Evolutionary conservation across 2,113 vertebrate genomes (phyloP).

Genomic region (Rhea americana): DNA sequence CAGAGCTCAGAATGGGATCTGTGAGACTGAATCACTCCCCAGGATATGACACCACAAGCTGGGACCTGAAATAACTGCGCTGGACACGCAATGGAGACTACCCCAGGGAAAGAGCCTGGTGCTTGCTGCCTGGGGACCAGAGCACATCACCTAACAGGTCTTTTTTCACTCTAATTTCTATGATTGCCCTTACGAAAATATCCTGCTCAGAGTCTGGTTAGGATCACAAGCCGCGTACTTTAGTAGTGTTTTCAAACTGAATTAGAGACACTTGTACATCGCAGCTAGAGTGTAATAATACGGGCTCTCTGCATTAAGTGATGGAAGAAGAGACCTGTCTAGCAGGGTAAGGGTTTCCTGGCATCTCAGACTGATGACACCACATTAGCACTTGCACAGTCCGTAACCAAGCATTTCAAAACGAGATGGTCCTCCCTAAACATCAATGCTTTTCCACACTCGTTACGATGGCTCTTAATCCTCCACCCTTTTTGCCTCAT

Average conservation of each 20-base stretch:
- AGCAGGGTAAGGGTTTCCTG: neutral
- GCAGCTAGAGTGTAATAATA: neutral
- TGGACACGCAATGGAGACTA: neutral
- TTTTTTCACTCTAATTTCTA: neutral
- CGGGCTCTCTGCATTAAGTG: neutral
- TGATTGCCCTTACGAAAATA: neutral
- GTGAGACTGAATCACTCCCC: neutral
- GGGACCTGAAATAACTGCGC: neutral
- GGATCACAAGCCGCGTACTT: neutral
- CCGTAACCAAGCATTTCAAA: neutral
- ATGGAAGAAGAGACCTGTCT: neutral
- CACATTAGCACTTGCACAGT: neutral
- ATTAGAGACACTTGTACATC: neutral
- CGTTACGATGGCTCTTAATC: neutral
- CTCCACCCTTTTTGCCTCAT: neutral
- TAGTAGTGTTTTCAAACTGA: neutral
- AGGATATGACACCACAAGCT: neutral
- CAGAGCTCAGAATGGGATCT: neutral
- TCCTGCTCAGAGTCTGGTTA: neutral
- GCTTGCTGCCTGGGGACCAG: neutral
- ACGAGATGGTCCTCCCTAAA: neutral
- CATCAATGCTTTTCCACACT: rapidly evolving
- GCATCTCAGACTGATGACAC: neutral
- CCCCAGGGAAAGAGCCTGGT: neutral
- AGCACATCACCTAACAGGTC: neutral